These are phyloP conservation scores for Sinhomidia bicolor DNA, from an alignment of 2,888 invertebrate genomes.

Conservation along the genomic window DNA sequence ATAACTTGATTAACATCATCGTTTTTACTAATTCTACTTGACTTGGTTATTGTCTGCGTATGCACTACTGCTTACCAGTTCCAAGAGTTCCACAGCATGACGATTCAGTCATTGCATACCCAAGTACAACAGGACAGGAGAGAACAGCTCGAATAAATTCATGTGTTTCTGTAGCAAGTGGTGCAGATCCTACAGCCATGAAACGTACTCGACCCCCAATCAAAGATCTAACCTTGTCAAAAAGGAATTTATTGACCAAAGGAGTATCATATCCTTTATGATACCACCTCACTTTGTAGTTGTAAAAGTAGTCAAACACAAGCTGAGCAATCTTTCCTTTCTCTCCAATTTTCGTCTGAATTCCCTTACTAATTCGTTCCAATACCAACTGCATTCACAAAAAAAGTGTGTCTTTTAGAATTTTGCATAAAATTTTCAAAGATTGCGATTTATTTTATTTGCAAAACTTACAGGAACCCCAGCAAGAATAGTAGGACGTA, in stretches of 20 bases:
- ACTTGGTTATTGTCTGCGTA: no score
- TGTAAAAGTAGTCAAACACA: conserved; percentile 96
- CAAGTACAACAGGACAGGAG: conserved; percentile 94
- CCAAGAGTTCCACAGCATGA: conserved; percentile 89
- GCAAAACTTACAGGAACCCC: conserved; percentile 89
- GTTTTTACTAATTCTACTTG: no score
- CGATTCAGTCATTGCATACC: conserved; percentile 98
- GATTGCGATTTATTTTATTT: no score
- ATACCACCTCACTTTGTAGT: conserved; percentile 94
- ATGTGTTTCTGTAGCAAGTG: conserved; percentile 97
- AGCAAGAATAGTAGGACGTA: conserved; percentile 96
- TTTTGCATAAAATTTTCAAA: no score
- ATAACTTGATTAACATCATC: neutral
- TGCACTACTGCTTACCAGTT: conserved; percentile 67
- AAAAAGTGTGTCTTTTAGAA: conserved; percentile 83
- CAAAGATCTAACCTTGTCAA: conserved; percentile 86
- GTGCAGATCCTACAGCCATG: conserved; percentile 89
- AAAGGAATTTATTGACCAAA: conserved; percentile 82
- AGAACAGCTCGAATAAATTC: conserved; percentile 95
- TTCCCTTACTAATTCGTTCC: conserved; percentile 98
- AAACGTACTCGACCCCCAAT: conserved; percentile 93
- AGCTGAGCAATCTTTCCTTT: conserved; percentile 90
- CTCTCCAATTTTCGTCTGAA: conserved; percentile 95
- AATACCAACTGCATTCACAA: conserved; percentile 87
- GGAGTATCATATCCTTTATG: conserved; percentile 92